phyloP scores from a whole-genome alignment of 1,140 invertebrate species.

The Halesus radiatus region DNA sequence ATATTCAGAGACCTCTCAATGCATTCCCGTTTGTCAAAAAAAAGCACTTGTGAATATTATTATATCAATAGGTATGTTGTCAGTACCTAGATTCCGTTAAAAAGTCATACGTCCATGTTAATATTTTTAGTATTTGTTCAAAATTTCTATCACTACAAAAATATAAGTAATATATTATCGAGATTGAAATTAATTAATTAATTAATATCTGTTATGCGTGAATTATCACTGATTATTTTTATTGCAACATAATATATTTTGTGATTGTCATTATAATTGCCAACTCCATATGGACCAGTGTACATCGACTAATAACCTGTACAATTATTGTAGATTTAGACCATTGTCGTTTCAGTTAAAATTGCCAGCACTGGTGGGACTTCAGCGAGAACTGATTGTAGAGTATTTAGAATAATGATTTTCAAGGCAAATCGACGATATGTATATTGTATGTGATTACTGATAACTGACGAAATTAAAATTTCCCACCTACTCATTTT shows the following conservation, averaged over 20 bases:
- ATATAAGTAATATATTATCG: too few relatives aligned
- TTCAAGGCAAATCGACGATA: neutral
- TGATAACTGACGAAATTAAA: conserved; percentile 23
- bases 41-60: too few relatives aligned
- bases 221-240: too few relatives aligned
- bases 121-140: too few relatives aligned
- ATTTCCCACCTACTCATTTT: conserved; percentile 39
- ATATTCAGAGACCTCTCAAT: too few relatives aligned
- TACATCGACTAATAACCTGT: neutral
- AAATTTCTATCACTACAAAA: too few relatives aligned
- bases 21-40: too few relatives aligned
- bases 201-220: too few relatives aligned
- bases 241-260: neutral
- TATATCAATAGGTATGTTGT: too few relatives aligned
- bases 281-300: neutral
- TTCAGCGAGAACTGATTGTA: conserved; percentile 21
- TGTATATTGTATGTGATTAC: conserved; percentile 34
- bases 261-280: neutral
- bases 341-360: neutral
- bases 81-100: too few relatives aligned
- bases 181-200: too few relatives aligned
- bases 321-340: conserved; percentile 21
- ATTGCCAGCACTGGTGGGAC: neutral
- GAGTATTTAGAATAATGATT: neutral
- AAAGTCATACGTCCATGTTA: too few relatives aligned